phyloP scores from a whole-genome alignment of 2,797 vertebrate genomes.

The Falco naumanni region DNA sequence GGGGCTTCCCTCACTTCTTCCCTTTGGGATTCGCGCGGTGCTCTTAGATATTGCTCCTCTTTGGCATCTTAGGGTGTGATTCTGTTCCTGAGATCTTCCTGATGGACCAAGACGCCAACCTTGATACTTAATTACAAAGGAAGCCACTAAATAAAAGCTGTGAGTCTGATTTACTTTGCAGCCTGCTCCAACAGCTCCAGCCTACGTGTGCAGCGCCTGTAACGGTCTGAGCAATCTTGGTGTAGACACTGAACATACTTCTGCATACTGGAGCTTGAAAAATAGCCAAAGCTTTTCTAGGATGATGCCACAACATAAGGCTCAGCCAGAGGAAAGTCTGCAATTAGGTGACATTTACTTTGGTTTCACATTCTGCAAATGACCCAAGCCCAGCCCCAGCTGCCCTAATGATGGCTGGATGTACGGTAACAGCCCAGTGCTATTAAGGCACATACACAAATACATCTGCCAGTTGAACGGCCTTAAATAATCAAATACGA shows the following conservation, averaged over 20 bases:
- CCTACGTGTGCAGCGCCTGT: fast-evolving
- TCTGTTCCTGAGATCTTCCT: fast-evolving
- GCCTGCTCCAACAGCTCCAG: not conserved
- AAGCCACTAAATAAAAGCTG: not conserved
- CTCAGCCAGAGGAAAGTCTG: not conserved
- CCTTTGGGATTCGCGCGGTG: not conserved
- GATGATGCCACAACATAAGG: not conserved
- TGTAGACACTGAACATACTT: not conserved
- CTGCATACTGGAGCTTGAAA: not conserved
- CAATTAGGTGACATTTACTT: not conserved
- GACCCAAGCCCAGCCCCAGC: not conserved
- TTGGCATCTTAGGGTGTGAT: not conserved
- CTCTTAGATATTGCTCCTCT: not conserved
- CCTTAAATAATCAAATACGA: not conserved
- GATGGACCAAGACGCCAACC: not conserved
- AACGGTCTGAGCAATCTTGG: not conserved
- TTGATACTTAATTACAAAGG: not conserved
- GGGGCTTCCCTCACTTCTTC: not conserved
- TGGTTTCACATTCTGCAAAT: not conserved
- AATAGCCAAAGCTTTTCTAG: not conserved
- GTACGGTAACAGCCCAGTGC: not conserved
- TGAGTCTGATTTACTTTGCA: fast-evolving
- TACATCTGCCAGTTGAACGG: not conserved
- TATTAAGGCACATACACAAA: not conserved
- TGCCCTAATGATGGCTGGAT: not conserved